Conservation (phyloP, 2,888 invertebrate species). For the Lapara coniferarum region DNA sequence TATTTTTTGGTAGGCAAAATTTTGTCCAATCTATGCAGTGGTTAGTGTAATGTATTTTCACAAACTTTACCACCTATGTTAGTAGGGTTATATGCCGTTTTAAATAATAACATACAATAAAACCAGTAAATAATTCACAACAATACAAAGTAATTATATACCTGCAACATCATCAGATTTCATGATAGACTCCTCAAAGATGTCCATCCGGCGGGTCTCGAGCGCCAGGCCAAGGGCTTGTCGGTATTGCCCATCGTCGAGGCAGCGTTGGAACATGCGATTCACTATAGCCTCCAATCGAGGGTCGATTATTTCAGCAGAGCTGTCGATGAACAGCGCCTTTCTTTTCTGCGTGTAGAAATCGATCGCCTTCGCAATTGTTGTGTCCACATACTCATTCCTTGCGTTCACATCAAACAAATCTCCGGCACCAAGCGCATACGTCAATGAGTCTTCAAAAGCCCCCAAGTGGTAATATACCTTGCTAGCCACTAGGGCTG, state of each 20-base stretch:
- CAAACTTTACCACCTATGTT: too few species aligned
- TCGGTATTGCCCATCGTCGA: conserved; percentile 96
- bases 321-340: conserved; percentile 87
- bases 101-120: neutral
- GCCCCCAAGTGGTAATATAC: conserved; percentile 99
- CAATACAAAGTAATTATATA: conserved; percentile 37
- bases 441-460: conserved; percentile 98
- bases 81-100: too few species aligned
- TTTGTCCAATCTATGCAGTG: too few species aligned
- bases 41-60: too few species aligned
- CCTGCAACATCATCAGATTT: conserved; percentile 94
- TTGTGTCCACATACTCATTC: conserved; percentile 98
- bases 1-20: too few species aligned
- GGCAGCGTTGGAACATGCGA: conserved; percentile 97
- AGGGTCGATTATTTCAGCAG: conserved; percentile 88
- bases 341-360: conserved; percentile 96
- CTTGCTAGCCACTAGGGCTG: conserved; percentile 98
- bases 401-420: conserved; percentile 97
- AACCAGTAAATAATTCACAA: neutral
- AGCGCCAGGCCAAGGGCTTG: conserved; percentile 98
- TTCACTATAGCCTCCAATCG: conserved; percentile 97
- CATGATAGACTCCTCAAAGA: conserved; percentile 96
- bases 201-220: conserved; percentile 98
- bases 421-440: conserved; percentile 97
- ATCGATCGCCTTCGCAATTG: conserved; percentile 98